phyloP scores from a whole-genome alignment of 1,140 invertebrate genomes.

The Brachionus manjavacas region DNA sequence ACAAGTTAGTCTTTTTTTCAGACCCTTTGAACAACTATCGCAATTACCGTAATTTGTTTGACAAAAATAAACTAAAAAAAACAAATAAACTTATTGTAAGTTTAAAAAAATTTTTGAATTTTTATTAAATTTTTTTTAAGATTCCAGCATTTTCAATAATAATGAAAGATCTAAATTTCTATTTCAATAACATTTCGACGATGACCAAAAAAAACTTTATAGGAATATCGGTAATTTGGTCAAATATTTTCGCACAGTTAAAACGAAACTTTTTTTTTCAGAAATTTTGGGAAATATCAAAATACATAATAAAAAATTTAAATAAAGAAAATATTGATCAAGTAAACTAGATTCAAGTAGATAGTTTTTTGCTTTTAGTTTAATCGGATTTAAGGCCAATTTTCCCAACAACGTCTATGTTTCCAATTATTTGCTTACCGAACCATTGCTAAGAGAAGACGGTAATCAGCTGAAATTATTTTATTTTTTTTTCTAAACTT shows the following conservation, averaged over 20 bases:
- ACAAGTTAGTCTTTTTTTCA: neutral
- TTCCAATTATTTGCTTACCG: neutral
- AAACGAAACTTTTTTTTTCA: neutral
- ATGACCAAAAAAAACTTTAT: neutral
- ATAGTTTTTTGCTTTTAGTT: neutral
- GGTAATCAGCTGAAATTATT: neutral
- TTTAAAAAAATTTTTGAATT: neutral
- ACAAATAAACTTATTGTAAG: neutral
- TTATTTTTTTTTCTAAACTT: no score
- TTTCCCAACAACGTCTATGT: neutral
- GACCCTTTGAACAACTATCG: neutral
- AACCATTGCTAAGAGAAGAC: neutral
- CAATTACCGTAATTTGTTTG: neutral
- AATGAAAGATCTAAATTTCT: conserved; percentile 37
- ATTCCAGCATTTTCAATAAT: conserved; percentile 19
- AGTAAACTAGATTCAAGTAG: neutral
- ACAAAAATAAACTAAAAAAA: neutral
- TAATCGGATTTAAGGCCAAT: neutral
- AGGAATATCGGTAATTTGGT: neutral
- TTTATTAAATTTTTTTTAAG: neutral
- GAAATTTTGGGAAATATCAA: conserved; percentile 30
- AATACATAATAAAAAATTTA: conserved; percentile 20
- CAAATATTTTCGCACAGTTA: neutral
- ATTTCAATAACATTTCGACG: neutral
- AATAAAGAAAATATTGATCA: neutral